A percentile compares a stretch with the other conserved stretches of the same genome.
Conservation (phyloP, 2,888 invertebrate species). For the Rhogogaster chlorosoma region DNA sequence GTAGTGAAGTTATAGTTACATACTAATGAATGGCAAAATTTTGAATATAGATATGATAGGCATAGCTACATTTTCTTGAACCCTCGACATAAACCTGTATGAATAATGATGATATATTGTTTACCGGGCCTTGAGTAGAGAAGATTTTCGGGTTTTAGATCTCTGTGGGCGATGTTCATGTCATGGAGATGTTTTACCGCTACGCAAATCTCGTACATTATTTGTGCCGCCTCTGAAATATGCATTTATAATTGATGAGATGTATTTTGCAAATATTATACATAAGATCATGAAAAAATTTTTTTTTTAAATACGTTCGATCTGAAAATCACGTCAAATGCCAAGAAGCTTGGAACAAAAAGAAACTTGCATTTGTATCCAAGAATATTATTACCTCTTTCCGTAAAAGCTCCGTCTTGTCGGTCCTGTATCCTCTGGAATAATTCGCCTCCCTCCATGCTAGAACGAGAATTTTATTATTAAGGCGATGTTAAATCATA, state of each 20-base stretch:
- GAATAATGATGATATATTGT: not conserved
- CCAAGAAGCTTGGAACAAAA: not conserved
- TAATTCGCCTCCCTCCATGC: constrained; percentile 98
- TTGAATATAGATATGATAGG: not conserved
- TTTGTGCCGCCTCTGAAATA: constrained; percentile 91
- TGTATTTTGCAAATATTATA: not conserved
- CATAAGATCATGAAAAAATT: too few relatives aligned
- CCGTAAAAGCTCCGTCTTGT: constrained; percentile 97
- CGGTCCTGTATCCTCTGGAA: constrained; percentile 98
- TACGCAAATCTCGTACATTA: constrained; percentile 97
- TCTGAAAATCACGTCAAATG: not conserved
- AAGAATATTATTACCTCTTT: constrained; percentile 83
- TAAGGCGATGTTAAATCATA: not conserved
- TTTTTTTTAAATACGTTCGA: not conserved
- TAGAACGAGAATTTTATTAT: constrained; percentile 70
- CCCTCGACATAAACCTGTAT: not conserved
- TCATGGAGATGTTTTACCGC: constrained; percentile 97
- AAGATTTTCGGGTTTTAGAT: constrained; percentile 98
- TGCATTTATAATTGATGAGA: constrained; percentile 36
- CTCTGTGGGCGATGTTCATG: constrained; percentile 97
- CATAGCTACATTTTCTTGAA: not conserved
- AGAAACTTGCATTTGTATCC: not conserved
- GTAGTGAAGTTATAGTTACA: not conserved
- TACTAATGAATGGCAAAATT: not conserved
- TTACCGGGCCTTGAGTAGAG: constrained; percentile 89